Base-by-base conservation (phyloP, 2,888 invertebrate species). In the Vannuccia rotundouncinata region DNA sequence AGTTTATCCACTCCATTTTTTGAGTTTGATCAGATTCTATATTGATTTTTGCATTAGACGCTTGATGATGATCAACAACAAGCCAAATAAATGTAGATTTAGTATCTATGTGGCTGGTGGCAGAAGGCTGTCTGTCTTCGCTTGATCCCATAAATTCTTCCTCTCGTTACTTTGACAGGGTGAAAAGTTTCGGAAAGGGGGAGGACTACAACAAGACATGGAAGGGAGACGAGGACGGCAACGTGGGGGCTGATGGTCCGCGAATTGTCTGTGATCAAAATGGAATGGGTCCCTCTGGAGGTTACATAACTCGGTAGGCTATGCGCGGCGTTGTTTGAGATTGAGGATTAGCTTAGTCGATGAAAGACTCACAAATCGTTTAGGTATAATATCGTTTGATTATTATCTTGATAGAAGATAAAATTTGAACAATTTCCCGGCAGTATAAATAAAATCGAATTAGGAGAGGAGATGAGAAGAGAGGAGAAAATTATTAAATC, bases 221-320 rank as follows among this genome's bases (percentile, higher is more conserved):
- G 29, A 81, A 81, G 45, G 79, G 99, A 90, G 99, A 99, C 90
- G 93, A 95, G 83, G 99, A 99, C 89, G 99, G 99, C 99, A 92
- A 93, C 86, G 98, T 99, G 89, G 99, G 87, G 82, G 85, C 86
- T 13, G 85, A 87, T 82, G 88, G 87, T 25, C 88, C 87, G 0
- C 82, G 87, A 76, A 83, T 87, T 79, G 83, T 86, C n/a, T 87
- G 88, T 0, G 88, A 81, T 74, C 81, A 81, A 30, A 81, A 84
- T 80, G 85, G 85, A 10, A 82, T 82, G 28, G 85, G 85, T 80
- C 83, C 84, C 29, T 82, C 86, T 79, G 94, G 95, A 83, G 95
- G 95, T 79, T 97, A 95, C 89, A 94, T 98, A 88, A 95, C 95
- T 86, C 89, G 88, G 90, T 81, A 59, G 17, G 45, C 10, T 13